Base-by-base conservation (phyloP, 2,113 vertebrate species). In the Scomber colias region DNA sequence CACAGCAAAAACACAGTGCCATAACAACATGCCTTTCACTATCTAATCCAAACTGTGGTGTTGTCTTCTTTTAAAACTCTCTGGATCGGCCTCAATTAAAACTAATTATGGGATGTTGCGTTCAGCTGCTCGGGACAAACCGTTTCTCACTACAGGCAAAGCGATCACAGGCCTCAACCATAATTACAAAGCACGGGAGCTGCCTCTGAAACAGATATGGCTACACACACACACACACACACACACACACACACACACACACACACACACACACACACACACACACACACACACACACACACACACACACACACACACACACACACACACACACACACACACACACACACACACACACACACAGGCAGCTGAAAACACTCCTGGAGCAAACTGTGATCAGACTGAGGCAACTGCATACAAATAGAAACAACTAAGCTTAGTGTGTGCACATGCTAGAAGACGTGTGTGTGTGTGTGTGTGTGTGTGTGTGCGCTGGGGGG, bases 331-430 rank as follows among this genome's bases (percentile, higher is more conserved):
- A 27, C 2, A 27, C 24, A 27, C 2, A 27, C 24, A 27, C 24
- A 27, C 24, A 27, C 24, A 27, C 24, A 27, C 2, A 27, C 24
- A 27, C 24, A 27, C 24, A 27, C 24, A 27, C 49, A 70, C 50
- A 60, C 21, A 57, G 27, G 49, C 31, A 54, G 45, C 46, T 72
- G 24, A 74, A 73, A 82, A 24, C 56, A 66, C 24, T 67, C n/a
- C 73, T 64, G 57, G 24, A 67, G 30, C 64, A 63, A 19, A 54
- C 56, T 49, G 31, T 24, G 24, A 62, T 61, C 45, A 59, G 27
- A 75, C 7, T 13, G 17, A 48, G 14, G 49, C 56, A 63, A 57
- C 21, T 5, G 21, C 24, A 66, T 6, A 75, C 5, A 73, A 68
- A 45, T 24, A 50, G 40, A 60, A 63, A 63, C 31, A 55, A 40